phyloP scores from a whole-genome alignment of 2,113 vertebrate species.

The Pterocles burchelli region DNA sequence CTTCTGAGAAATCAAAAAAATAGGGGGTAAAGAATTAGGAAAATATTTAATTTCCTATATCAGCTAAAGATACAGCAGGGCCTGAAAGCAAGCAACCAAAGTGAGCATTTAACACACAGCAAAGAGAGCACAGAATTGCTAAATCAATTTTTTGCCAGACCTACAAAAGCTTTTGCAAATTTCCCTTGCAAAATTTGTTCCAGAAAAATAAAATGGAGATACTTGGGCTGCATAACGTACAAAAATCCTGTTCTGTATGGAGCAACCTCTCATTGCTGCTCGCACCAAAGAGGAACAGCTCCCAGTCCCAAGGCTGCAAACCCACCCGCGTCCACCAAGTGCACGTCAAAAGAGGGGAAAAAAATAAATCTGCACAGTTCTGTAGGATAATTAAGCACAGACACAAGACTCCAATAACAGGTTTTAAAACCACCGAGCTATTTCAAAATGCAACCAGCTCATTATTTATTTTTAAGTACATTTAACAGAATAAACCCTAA shows the following conservation, averaged over 20 bases:
- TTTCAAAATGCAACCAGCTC: background rate
- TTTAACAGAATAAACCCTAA: background rate
- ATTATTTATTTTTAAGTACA: fast-evolving
- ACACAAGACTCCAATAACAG: background rate
- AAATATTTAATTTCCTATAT: background rate
- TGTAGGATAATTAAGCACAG: background rate
- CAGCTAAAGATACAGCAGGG: background rate
- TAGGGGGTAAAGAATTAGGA: background rate
- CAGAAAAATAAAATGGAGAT: background rate
- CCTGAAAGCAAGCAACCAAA: background rate
- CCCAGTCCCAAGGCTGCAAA: background rate
- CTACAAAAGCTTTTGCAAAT: background rate
- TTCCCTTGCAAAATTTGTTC: background rate
- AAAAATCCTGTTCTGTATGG: background rate
- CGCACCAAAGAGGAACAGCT: fast-evolving
- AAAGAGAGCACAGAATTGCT: fast-evolving
- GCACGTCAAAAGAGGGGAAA: background rate
- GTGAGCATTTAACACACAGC: background rate
- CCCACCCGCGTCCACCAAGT: background rate
- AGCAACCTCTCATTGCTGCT: background rate
- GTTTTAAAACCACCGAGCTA: background rate
- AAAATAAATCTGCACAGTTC: background rate
- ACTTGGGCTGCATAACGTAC: too few species aligned
- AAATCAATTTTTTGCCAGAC: background rate
- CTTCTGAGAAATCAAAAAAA: background rate